Conservation (phyloP, 2,113 vertebrate genomes). For the Forbesichthys agassizii region DNA sequence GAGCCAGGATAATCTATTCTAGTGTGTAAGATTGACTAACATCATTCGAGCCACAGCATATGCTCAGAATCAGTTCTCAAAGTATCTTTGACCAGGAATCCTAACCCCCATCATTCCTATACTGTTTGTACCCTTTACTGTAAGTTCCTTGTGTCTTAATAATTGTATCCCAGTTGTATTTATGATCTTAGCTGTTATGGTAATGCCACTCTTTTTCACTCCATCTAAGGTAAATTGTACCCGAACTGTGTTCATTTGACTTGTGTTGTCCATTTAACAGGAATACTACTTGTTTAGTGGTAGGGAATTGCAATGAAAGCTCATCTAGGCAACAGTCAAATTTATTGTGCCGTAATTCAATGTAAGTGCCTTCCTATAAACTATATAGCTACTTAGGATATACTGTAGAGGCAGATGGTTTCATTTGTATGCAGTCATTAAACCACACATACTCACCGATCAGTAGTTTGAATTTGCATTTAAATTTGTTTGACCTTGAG, state of each 20-base stretch:
- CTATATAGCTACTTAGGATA: slow-evolving; percentile 23
- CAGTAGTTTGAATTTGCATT: slow-evolving; percentile 75
- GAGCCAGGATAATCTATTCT: no score
- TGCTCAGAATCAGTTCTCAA: background rate
- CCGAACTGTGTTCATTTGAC: slow-evolving; percentile 20
- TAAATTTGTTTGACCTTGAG: slow-evolving; percentile 77
- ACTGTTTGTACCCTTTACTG: slow-evolving; percentile 1
- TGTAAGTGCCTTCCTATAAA: slow-evolving; percentile 36
- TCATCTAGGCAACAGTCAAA: slow-evolving; percentile 43
- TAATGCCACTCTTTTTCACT: background rate
- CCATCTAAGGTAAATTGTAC: slow-evolving; percentile 5
- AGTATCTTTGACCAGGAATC: background rate
- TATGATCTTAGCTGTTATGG: slow-evolving; percentile 36
- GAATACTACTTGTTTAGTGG: slow-evolving; percentile 32
- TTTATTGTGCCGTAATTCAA: slow-evolving; percentile 23
- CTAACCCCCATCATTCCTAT: no score
- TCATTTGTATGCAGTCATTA: slow-evolving; percentile 71
- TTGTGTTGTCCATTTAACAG: slow-evolving; percentile 18
- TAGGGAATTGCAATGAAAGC: slow-evolving; percentile 43
- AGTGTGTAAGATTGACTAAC: no score
- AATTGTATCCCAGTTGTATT: slow-evolving; percentile 38
- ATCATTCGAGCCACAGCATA: background rate
- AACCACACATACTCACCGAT: slow-evolving; percentile 60
- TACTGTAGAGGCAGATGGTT: slow-evolving; percentile 64
- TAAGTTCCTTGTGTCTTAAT: slow-evolving; percentile 5